These are phyloP conservation scores for Piscicola geometra DNA, from an alignment of 2,888 invertebrate genomes.

Conservation along the genomic window DNA sequence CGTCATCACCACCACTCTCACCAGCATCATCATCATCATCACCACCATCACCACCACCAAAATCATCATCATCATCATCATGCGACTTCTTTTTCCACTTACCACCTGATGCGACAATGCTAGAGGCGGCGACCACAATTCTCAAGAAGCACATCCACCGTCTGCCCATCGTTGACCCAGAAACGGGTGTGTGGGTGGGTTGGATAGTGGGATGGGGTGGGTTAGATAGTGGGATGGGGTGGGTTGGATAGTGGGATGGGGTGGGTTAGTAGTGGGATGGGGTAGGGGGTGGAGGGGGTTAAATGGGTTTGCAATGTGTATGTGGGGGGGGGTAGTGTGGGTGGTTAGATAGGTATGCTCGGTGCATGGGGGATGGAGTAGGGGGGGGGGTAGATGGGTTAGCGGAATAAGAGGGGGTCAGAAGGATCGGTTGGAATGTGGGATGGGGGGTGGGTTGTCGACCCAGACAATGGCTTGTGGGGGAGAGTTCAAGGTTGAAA, in stretches of 20 bases:
- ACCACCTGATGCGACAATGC: conserved; percentile 32
- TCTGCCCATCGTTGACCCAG: conserved; percentile 34
- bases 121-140: conserved; percentile 30
- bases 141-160: conserved; percentile 33
- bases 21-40: neutral
- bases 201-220: neutral
- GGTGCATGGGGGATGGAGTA: neutral
- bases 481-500: too few species aligned
- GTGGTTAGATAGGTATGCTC: neutral
- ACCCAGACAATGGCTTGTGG: too few species aligned
- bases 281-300: neutral
- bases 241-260: too few species aligned
- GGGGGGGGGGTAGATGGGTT: neutral
- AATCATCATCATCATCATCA: neutral
- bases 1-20: neutral
- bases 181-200: conserved; percentile 7
- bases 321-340: neutral
- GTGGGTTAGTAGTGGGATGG: neutral
- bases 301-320: neutral
- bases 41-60: neutral
- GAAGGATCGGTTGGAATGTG: neutral
- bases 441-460: neutral
- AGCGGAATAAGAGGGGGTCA: neutral
- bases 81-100: conserved; percentile 14
- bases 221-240: too few species aligned